Conservation (phyloP, 2,797 vertebrate species). For the Darevskia nairensis region DNA sequence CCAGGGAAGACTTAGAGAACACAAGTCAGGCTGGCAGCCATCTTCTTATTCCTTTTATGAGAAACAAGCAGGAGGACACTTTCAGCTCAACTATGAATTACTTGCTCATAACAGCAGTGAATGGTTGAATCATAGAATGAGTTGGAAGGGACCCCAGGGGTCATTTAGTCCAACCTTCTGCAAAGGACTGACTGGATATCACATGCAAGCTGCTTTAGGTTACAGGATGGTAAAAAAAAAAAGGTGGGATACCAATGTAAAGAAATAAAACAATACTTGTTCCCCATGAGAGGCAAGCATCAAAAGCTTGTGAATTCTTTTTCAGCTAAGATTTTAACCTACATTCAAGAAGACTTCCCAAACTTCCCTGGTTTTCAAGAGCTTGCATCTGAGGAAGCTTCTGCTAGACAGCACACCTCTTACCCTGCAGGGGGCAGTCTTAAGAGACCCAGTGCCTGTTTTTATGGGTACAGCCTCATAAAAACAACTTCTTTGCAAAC, state of each 20-base stretch:
- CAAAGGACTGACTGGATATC: no score
- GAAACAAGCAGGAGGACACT: neutral
- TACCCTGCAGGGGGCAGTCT: neutral
- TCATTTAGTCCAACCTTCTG: no score
- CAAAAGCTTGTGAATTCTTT: neutral
- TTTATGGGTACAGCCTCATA: neutral
- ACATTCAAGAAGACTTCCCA: neutral
- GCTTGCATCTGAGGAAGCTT: neutral
- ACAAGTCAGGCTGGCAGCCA: neutral
- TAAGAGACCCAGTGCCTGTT: neutral
- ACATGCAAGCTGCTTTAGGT: no score
- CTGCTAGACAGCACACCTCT: neutral
- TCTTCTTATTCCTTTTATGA: neutral
- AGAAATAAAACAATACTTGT: neutral
- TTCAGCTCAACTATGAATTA: neutral
- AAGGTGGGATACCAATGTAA: no score
- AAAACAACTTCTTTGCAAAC: neutral
- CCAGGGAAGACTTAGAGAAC: constrained; percentile 3
- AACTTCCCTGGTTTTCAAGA: neutral
- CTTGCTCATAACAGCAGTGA: no score
- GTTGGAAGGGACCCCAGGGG: no score
- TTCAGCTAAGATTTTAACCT: neutral
- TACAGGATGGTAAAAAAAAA: no score
- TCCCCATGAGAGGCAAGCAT: neutral
- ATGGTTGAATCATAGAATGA: no score